Conservation (phyloP, 2,797 vertebrate species). For the Percopsis omiscomaycus region DNA sequence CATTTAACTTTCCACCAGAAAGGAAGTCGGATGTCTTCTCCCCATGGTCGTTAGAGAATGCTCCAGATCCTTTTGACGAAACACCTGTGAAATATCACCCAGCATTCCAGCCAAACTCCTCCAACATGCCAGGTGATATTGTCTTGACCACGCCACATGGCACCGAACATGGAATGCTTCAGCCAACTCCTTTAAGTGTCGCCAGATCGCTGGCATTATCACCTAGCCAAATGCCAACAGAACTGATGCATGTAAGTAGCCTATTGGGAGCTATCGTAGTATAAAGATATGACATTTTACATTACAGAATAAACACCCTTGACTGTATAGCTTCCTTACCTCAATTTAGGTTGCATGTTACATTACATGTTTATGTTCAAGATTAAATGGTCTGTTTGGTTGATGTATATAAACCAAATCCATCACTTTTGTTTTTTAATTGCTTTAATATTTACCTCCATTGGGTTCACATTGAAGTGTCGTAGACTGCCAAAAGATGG, state of each 20-base stretch:
- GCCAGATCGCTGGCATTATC: slow-evolving; percentile 23
- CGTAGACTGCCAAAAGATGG: too few species aligned
- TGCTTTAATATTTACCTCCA: too few species aligned
- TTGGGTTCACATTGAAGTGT: too few species aligned
- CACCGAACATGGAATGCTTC: slow-evolving; percentile 38
- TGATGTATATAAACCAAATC: too few species aligned
- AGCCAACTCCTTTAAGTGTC: slow-evolving; percentile 44
- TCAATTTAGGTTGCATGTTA: too few species aligned
- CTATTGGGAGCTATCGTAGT: background rate
- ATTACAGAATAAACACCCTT: too few species aligned
- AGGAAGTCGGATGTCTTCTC: background rate
- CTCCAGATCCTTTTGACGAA: slow-evolving; percentile 17
- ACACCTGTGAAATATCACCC: background rate
- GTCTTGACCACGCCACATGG: slow-evolving; percentile 48
- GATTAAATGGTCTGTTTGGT: too few species aligned
- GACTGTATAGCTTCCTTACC: too few species aligned
- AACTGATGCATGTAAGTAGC: slow-evolving; percentile 48
- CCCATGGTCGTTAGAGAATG: background rate
- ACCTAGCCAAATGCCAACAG: slow-evolving; percentile 7
- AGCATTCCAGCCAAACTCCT: background rate
- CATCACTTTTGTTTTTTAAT: too few species aligned
- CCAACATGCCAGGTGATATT: background rate
- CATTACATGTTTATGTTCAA: too few species aligned
- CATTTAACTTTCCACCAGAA: slow-evolving; percentile 11
- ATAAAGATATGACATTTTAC: too few species aligned